A percentile compares a stretch with the other conserved stretches of the same genome.
Evolutionary conservation across 2,888 invertebrate genomes (phyloP).

Genomic region (Nipponacmea schrenckii): DNA sequence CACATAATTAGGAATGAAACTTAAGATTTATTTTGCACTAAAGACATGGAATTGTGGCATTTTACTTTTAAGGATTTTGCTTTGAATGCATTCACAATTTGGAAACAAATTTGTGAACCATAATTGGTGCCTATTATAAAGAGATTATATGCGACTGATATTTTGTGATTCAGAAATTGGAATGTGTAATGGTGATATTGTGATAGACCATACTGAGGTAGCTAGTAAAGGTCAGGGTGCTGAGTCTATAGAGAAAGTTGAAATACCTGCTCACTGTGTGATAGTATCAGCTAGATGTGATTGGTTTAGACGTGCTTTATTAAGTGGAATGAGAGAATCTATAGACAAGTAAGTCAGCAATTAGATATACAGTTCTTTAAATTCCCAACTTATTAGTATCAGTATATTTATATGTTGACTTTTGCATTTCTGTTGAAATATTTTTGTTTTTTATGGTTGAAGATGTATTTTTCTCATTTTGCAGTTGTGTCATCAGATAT

Average conservation of each 20-base stretch:
- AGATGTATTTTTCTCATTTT: too few relatives aligned
- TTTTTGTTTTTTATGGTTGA: too few relatives aligned
- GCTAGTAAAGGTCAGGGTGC: slow-evolving; percentile 30
- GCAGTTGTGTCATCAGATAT: too few relatives aligned
- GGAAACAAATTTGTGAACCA: not conserved
- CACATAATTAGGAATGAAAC: too few relatives aligned
- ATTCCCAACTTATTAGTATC: too few relatives aligned
- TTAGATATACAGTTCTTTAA: too few relatives aligned
- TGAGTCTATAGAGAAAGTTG: slow-evolving; percentile 53
- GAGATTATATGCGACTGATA: not conserved
- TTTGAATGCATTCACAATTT: not conserved
- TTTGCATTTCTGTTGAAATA: too few relatives aligned
- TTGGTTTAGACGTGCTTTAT: slow-evolving; percentile 77
- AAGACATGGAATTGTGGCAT: not conserved
- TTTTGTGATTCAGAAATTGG: not conserved
- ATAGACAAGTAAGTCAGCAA: slow-evolving; percentile 73
- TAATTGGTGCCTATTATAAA: not conserved
- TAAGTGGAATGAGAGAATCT: slow-evolving; percentile 79
- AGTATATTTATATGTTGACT: too few relatives aligned
- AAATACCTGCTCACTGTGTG: slow-evolving; percentile 73
- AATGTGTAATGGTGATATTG: slow-evolving; percentile 53
- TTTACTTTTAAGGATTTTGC: not conserved
- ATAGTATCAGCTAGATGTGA: slow-evolving; percentile 77
- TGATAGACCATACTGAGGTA: slow-evolving; percentile 60
- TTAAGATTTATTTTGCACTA: not conserved